phyloP scores from a whole-genome alignment of 2,113 vertebrate genomes.

The Benitochromis conjunctus region DNA sequence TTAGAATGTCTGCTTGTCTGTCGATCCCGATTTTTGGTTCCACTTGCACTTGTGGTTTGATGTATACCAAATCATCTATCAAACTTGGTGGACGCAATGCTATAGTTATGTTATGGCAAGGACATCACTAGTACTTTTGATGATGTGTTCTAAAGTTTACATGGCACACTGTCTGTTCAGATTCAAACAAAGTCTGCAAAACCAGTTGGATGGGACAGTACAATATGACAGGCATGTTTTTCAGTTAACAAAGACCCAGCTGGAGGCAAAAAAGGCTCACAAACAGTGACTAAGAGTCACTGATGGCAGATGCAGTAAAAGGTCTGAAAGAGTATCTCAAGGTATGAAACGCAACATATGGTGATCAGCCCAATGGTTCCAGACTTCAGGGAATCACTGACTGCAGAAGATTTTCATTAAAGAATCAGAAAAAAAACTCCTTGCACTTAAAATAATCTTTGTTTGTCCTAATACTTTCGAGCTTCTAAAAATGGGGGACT shows the following conservation, averaged over 20 bases:
- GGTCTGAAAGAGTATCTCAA: background rate
- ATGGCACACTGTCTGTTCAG: background rate
- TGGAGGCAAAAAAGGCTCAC: background rate
- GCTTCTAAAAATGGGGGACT: background rate
- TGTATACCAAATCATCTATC: background rate
- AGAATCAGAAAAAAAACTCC: background rate
- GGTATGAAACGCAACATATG: too few species aligned
- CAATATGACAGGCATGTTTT: background rate
- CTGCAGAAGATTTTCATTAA: background rate
- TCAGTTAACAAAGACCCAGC: background rate
- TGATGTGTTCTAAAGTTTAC: background rate
- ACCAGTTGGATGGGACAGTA: background rate
- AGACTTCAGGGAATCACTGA: background rate
- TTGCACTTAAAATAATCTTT: background rate
- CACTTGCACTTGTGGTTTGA: background rate
- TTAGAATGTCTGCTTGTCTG: background rate
- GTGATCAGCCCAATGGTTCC: background rate
- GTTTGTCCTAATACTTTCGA: background rate
- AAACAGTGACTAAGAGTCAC: background rate
- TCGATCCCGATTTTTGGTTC: background rate
- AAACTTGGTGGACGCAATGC: background rate
- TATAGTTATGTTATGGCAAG: background rate
- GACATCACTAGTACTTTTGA: background rate
- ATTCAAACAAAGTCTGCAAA: background rate
- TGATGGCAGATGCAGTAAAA: background rate